phyloP scores from a whole-genome alignment of 23 tunicate species.

The Halocynthia roretzi region DNA sequence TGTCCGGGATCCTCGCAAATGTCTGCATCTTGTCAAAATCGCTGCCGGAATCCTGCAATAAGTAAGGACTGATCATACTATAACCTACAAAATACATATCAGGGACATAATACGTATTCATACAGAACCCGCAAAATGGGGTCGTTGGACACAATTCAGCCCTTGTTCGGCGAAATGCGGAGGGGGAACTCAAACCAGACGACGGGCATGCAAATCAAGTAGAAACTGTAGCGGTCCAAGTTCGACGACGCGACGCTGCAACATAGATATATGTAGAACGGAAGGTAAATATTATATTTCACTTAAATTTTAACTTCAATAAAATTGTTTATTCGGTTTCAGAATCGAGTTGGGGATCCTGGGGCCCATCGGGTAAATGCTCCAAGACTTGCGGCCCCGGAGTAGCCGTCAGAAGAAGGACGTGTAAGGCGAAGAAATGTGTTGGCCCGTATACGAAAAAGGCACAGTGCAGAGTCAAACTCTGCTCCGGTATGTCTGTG shows the following conservation, averaged over 20 bases:
- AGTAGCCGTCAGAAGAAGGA: neutral
- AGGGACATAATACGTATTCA: neutral
- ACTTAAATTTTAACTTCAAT: neutral
- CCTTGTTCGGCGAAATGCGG: neutral
- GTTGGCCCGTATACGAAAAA: neutral
- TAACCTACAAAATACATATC: neutral
- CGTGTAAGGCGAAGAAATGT: neutral
- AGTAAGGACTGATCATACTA: neutral
- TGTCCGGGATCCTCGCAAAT: too few species aligned
- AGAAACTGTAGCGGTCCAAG: neutral
- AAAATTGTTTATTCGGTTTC: neutral
- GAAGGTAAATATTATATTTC: neutral
- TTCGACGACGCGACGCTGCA: neutral
- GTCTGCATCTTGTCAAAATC: too few species aligned
- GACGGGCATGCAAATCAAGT: neutral
- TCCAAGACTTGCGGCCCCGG: neutral
- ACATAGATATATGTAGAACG: neutral
- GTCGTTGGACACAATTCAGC: neutral
- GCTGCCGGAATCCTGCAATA: too few species aligned
- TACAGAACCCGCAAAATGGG: neutral
- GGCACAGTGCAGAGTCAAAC: neutral
- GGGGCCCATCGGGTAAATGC: conserved; percentile 2
- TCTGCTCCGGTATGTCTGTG: conserved; percentile 7
- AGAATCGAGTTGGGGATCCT: neutral
- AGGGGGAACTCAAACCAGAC: neutral